A percentile compares a stretch with the other conserved stretches of the same genome.
Evolutionary conservation across 2,113 vertebrate species (phyloP).

Genomic region (Lagopus muta): DNA sequence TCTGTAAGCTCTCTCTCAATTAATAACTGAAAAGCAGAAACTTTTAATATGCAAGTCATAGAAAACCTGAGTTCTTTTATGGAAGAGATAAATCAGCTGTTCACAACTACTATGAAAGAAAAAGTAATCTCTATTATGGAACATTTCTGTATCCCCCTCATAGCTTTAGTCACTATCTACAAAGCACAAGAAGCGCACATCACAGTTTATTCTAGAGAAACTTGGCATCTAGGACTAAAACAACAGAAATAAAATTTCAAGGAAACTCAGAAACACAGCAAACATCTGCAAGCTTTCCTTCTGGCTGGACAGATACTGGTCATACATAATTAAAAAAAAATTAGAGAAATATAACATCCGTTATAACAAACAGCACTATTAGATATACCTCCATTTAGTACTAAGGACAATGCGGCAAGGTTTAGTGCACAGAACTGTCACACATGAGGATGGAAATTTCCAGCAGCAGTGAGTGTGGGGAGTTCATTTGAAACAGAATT

Average conservation of each 20-base stretch:
- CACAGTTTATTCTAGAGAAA: neutral
- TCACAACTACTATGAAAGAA: neutral
- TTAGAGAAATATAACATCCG: neutral
- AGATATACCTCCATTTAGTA: neutral
- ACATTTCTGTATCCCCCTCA: neutral
- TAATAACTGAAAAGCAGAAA: neutral
- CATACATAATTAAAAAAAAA: neutral
- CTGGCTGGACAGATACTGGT: neutral
- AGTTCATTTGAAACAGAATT: neutral
- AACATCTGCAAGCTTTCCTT: neutral
- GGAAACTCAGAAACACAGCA: neutral
- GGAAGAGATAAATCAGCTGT: neutral
- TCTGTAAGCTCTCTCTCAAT: accelerated
- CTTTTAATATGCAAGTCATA: neutral
- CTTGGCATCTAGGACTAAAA: neutral
- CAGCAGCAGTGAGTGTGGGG: neutral
- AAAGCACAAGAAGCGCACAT: neutral
- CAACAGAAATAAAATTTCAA: neutral
- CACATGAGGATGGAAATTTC: neutral
- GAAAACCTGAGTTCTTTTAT: neutral
- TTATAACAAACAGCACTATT: neutral
- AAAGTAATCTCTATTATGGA: neutral
- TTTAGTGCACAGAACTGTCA: neutral
- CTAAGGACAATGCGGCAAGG: neutral
- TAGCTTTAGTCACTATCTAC: neutral